A percentile compares a stretch with the other conserved stretches of the same genome.
Conservation (phyloP, 35 echinoderm and acorn worm genomes). For the Anneissia japonica region DNA sequence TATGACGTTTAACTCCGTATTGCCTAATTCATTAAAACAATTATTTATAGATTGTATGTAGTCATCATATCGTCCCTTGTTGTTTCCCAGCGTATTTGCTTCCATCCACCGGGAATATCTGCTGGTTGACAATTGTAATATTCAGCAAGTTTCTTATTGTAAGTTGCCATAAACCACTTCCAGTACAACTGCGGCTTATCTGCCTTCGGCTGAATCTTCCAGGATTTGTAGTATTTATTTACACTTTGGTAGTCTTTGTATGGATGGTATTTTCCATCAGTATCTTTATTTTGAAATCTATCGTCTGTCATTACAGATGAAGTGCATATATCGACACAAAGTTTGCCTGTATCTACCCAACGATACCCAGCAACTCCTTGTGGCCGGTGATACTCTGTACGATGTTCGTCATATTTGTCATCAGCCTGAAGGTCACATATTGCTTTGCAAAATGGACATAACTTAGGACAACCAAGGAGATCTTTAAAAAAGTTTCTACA, state of each 20-base stretch:
- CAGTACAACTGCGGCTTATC: background rate
- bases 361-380: background rate
- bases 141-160: background rate
- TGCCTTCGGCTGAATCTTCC: background rate
- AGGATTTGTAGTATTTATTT: background rate
- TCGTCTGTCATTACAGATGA: background rate
- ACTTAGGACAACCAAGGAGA: background rate
- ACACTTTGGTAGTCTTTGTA: background rate
- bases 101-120: background rate
- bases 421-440: background rate
- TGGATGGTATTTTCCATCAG: background rate
- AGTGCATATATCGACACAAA: background rate
- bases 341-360: background rate
- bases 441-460: background rate
- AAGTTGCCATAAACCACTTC: background rate
- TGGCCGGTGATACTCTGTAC: background rate
- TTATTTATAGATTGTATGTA: background rate
- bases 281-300: background rate
- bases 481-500: background rate
- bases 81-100: background rate
- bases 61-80: background rate
- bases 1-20: too few relatives aligned
- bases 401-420: background rate
- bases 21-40: too few relatives aligned
- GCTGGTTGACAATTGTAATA: background rate